A percentile compares a stretch with the other conserved stretches of the same genome.
Conservation (phyloP, 2,797 vertebrate species). For the Notamacropus eugenii region DNA sequence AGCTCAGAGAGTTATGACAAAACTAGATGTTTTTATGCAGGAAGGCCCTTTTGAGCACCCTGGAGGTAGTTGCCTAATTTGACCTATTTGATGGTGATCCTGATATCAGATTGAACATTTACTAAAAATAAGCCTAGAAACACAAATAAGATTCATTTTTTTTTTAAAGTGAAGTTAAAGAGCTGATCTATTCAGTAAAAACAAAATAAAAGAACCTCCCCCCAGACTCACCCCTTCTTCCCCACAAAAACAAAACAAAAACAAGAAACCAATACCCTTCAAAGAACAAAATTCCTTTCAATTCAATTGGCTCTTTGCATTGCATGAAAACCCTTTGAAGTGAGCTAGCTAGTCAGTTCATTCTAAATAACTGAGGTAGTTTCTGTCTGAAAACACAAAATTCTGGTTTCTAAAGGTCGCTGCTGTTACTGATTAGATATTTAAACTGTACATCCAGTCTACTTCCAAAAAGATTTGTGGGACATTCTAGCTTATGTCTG, state of each 20-base stretch:
- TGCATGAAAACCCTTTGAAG: neutral
- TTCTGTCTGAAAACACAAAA: neutral
- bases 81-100: neutral
- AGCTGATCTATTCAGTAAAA: neutral
- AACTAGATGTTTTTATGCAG: neutral
- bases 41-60: neutral
- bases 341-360: neutral
- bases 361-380: conserved; percentile 13
- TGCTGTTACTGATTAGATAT: neutral
- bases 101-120: neutral
- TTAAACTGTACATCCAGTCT: neutral
- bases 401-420: neutral
- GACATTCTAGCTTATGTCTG: conserved; percentile 25
- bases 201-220: neutral
- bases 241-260: neutral
- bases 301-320: neutral
- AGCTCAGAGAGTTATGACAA: neutral
- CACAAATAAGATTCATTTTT: neutral
- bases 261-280: neutral
- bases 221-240: neutral
- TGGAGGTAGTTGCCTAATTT: neutral
- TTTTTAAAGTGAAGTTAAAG: conserved; percentile 29
- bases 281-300: neutral
- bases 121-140: neutral
- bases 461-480: neutral